Evolutionary conservation across 2,888 invertebrate species (phyloP), one percentile per base, ranked within the genome.

Genomic region (Chaetoderma sp.): DNA sequence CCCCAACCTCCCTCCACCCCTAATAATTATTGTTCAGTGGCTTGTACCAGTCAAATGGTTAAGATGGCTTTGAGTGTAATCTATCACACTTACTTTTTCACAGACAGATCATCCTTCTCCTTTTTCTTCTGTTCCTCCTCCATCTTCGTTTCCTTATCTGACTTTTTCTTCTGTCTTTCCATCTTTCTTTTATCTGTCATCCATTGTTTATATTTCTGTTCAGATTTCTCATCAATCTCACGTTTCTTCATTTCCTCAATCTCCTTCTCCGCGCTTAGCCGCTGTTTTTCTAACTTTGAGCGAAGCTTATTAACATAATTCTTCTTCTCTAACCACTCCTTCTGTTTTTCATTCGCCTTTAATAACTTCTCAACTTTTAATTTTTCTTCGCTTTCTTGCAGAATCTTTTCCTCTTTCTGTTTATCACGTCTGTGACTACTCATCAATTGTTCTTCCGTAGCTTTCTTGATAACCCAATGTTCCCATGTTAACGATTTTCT

Each of bases 401-500:
- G 66, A 60, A 45, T 58, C 71, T 72, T 67, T 33, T 72, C 74
- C 65, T 72, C 71, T 57, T 66, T 72, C 66, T 69, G 78, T 67
- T 67, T 74, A 59, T 65, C 69, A 55, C n/a, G 59, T 54, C 72
- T 75, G 68, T 61, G 65, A 33, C 67, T 67, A 59, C 62, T 71
- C 61, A 18, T 52, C 28, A 68, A 50, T n/a, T 76, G 58, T 36
- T 79, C 78, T 36, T 76, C 75, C 65, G 80, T 79, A 0, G 81
- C 80, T 68, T 83, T 83, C 45, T 74, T 67, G 50, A 83, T 74
- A 1, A 83, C 63, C 83, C 83, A 83, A 33, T 75, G 71, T 70
- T 83, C 83, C 83, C 83, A 83, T 27, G 82, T 75, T 27, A 80
- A 81, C 68, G 81, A 61, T 4, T 68, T 68, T 6, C 62, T 57